Base-by-base conservation (phyloP, 2,113 vertebrate species). In the Hassar affinis region DNA sequence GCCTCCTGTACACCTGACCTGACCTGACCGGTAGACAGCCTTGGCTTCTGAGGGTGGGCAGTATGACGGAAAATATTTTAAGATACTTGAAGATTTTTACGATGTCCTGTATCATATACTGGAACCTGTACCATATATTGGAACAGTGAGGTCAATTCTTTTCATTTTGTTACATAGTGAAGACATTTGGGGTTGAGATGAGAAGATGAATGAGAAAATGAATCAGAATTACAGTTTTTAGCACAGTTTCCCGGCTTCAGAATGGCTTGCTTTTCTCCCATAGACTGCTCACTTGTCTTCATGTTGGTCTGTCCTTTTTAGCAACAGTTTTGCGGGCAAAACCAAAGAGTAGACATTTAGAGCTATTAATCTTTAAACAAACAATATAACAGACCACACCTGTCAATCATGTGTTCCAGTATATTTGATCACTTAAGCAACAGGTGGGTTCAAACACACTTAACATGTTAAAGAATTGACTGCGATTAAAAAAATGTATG, bases 1-100 rank as follows among this genome's bases (percentile, higher is more conserved):
- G 82, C 78, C 38, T 54, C 12, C 2, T 35, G 52, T 64, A 78
- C 38, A 84, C 68, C 45, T 77, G 79, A 81, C 75, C 52, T 77
- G 79, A 81, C 14, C 51, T 59, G 61, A 45, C 27, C 47, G 25
- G 35, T 47, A 51, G 69, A 77, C 42, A 49, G 62, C 45, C 54
- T 15, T 11, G 79, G 74, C 33, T 25, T 20, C 49, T 35, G 35
- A 11, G 1, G 17, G 11, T 33, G 27, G 17, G 11, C 14, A 25
- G n/a, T 47, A n/a, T 47, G 11, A 74, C 45, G 18, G 38, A 9
- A 17, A 51, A 75, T 49, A 27, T 22, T 18, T 10, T n/a, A 7
- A 5, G 2, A 27, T n/a, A 47, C 22, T 71, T 47, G 20, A 49
- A 74, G n/a, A 30, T 75, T 18, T 69, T 22, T 51, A 30, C 25